Conservation (phyloP, 2,113 vertebrate genomes). For the Mesocricetus auratus region DNA sequence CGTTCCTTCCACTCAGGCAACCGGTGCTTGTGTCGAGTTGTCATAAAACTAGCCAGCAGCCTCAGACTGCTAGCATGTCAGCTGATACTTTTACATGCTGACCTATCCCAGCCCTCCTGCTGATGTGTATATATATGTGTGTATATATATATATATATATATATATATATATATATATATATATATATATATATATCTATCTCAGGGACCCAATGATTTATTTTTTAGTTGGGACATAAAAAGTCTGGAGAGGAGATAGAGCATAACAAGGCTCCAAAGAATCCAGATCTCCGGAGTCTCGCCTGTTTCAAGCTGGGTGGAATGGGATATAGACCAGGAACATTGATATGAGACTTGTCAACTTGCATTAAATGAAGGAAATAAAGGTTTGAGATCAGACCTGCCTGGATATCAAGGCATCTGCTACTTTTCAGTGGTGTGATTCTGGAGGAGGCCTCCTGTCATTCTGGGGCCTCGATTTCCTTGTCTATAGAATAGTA, state of each 20-base stretch:
- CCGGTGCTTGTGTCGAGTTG: background rate
- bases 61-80: background rate
- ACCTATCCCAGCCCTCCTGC: background rate
- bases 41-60: background rate
- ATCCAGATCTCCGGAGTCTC: background rate
- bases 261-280: background rate
- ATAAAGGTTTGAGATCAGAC: background rate
- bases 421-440: background rate
- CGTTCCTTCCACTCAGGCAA: background rate
- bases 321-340: background rate
- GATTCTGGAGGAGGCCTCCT: background rate
- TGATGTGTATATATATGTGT: too few species aligned
- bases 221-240: slow-evolving; percentile 34
- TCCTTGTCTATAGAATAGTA: background rate
- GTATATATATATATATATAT: too few species aligned
- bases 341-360: background rate
- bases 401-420: background rate
- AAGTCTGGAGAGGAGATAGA: background rate
- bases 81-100: background rate
- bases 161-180: too few species aligned
- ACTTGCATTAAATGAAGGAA: background rate
- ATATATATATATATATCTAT: too few species aligned
- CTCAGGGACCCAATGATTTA: background rate
- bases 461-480: background rate
- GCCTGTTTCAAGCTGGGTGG: background rate